These are phyloP conservation scores for Labrus mixtus DNA, from an alignment of 2,113 vertebrate genomes.

Conservation along the genomic window DNA sequence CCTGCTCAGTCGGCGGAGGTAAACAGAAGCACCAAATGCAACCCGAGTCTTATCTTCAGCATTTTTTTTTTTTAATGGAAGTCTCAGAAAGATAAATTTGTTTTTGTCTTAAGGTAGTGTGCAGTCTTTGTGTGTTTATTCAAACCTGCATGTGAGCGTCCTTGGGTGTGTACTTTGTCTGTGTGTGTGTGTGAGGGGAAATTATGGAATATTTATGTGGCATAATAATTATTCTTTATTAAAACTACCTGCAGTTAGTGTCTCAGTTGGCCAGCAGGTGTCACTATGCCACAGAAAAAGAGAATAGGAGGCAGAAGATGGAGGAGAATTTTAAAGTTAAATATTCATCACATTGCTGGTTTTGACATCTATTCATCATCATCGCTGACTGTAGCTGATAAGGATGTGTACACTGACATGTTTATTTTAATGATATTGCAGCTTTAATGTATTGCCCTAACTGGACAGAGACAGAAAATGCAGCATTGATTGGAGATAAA, in stretches of 20 bases:
- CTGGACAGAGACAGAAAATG: neutral
- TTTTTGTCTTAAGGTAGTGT: neutral
- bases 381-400: neutral
- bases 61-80: neutral
- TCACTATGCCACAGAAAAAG: slow-evolving; percentile 51
- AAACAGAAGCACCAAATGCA: slow-evolving; percentile 15
- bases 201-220: neutral
- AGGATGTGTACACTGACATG: neutral
- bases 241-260: slow-evolving; percentile 14
- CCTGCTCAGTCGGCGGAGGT: neutral
- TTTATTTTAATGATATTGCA: slow-evolving; percentile 1
- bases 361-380: slow-evolving; percentile 4
- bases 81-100: neutral
- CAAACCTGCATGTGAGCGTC: neutral
- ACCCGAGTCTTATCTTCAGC: neutral
- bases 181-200: neutral
- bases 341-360: slow-evolving; percentile 1
- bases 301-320: neutral
- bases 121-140: neutral
- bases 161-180: neutral
- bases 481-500: slow-evolving; percentile 28
- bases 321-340: neutral
- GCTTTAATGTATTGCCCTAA: neutral
- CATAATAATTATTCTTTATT: neutral
- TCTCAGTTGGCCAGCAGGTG: slow-evolving; percentile 50